These are phyloP conservation scores for Sycophaga agraensis DNA, from an alignment of 1,140 invertebrate genomes.

Conservation along the genomic window DNA sequence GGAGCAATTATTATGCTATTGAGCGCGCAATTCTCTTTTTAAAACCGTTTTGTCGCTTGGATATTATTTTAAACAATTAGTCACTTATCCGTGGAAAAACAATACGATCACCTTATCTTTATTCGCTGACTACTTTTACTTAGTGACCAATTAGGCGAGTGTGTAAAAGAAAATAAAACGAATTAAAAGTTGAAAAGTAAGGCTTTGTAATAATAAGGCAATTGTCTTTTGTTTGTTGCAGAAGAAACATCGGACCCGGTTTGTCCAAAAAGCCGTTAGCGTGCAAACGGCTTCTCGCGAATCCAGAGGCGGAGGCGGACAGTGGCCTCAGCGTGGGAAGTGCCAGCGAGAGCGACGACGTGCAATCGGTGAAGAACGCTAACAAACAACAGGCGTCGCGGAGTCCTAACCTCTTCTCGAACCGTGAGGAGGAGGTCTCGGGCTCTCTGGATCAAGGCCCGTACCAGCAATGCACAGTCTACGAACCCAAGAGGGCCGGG, in stretches of 20 bases:
- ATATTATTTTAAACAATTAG: too few species aligned
- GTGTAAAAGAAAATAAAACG: too few species aligned
- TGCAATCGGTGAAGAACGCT: conserved; percentile 43
- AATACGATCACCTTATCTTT: too few species aligned
- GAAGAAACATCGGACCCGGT: conserved; percentile 43
- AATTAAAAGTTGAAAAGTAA: too few species aligned
- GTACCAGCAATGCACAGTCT: not conserved
- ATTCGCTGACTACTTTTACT: too few species aligned
- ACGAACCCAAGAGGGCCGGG: not conserved
- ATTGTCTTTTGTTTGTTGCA: too few species aligned
- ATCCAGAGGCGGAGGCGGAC: conserved; percentile 46
- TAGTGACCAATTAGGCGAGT: too few species aligned
- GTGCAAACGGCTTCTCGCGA: conserved; percentile 37
- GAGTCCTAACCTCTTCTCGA: not conserved
- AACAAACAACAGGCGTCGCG: conserved; percentile 17
- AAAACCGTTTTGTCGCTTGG: too few species aligned
- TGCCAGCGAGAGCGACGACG: conserved; percentile 54
- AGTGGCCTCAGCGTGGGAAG: conserved; percentile 51
- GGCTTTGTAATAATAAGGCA: too few species aligned
- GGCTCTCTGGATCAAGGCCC: conserved; percentile 24
- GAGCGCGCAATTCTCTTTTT: too few species aligned
- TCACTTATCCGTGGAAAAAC: too few species aligned
- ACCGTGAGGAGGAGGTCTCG: conserved; percentile 25
- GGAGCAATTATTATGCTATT: too few species aligned
- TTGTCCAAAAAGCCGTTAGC: conserved; percentile 42